Conservation (phyloP, 2,888 invertebrate species). For the Cyclophora albipunctata region DNA sequence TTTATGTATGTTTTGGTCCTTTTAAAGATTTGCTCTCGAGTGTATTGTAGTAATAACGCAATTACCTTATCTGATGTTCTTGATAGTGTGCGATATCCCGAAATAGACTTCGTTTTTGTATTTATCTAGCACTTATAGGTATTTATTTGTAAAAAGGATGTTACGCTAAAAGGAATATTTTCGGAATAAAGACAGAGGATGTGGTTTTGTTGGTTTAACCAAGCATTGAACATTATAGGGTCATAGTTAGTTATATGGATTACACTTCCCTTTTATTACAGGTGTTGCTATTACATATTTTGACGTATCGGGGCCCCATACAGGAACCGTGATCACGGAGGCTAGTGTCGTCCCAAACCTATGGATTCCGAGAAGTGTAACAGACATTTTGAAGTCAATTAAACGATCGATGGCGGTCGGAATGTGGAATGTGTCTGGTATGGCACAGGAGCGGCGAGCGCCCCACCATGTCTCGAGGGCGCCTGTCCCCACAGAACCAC, state of each 20-base stretch:
- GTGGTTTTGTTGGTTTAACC: background rate
- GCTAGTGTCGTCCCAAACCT: too few relatives aligned
- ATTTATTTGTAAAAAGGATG: background rate
- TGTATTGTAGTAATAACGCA: background rate
- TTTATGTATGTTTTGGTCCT: too few relatives aligned
- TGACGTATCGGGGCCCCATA: too few relatives aligned
- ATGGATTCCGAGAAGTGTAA: conserved; percentile 29
- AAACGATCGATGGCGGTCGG: conserved; percentile 50
- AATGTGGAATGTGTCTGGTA: conserved; percentile 41
- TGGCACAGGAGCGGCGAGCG: conserved; percentile 30
- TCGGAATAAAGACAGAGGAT: background rate
- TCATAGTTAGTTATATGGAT: too few relatives aligned
- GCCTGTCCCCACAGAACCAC: conserved; percentile 24
- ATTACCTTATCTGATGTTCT: conserved; percentile 11
- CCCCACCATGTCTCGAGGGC: conserved; percentile 20
- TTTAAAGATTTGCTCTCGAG: too few relatives aligned
- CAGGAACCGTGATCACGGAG: too few relatives aligned
- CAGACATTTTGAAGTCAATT: conserved; percentile 49
- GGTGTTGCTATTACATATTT: too few relatives aligned
- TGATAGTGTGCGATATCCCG: conserved; percentile 8
- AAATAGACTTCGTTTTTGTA: background rate
- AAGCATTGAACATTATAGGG: too few relatives aligned
- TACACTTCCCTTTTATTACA: too few relatives aligned
- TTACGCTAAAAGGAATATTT: background rate
- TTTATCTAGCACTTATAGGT: background rate